Percentiles rank a stretch among this genome's conserved stretches.
phyloP scores from a whole-genome alignment of 2,797 vertebrate genomes.

The Phaenicophaeus curvirostris region DNA sequence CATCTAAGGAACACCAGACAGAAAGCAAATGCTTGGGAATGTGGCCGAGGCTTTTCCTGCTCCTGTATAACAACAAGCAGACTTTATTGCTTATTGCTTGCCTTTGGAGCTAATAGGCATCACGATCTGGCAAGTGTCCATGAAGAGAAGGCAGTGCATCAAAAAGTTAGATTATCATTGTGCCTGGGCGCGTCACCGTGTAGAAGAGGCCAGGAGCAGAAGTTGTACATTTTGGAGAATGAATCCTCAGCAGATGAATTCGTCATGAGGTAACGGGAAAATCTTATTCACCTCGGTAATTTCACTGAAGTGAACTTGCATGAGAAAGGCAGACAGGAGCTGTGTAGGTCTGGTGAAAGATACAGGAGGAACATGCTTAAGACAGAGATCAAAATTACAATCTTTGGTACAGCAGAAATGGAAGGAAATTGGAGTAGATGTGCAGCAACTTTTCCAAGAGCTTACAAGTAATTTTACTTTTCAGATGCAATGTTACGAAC shows the following conservation, averaged over 20 bases:
- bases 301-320: background rate
- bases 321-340: background rate
- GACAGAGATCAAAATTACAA: background rate
- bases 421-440: background rate
- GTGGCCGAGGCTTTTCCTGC: slow-evolving; percentile 3
- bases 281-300: background rate
- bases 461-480: background rate
- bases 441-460: background rate
- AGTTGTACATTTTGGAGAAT: background rate
- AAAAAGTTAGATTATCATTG: background rate
- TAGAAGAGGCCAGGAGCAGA: background rate
- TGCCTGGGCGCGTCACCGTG: background rate
- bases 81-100: slow-evolving; percentile 18
- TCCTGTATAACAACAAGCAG: background rate
- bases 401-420: background rate
- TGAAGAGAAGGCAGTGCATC: background rate
- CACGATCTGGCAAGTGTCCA: background rate
- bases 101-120: background rate
- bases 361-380: background rate
- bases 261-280: background rate
- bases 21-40: slow-evolving; percentile 38
- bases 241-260: slow-evolving; percentile 4
- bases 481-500: background rate
- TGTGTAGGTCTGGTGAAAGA: background rate
- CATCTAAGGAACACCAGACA: slow-evolving; percentile 43